A percentile compares a stretch with the other conserved stretches of the same genome.
Conservation (phyloP, 2,888 invertebrate genomes). For the Cataglyphis livida region DNA sequence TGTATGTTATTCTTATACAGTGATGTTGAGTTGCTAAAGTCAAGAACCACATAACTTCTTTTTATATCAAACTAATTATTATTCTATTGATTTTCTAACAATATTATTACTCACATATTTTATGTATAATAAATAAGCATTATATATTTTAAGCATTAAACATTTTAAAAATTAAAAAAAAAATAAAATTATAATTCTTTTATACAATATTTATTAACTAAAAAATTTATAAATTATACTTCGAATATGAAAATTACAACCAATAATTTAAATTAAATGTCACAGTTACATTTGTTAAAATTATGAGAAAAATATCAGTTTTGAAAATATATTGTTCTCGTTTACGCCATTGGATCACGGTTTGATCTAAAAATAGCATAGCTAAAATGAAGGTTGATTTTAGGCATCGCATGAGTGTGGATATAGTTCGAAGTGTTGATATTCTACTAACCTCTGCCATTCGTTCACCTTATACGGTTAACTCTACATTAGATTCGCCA, state of each 20-base stretch:
- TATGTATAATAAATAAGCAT: not conserved
- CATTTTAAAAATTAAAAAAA: not conserved
- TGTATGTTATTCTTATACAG: constrained; percentile 76
- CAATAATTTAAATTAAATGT: not conserved
- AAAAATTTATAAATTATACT: not conserved
- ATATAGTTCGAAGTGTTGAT: constrained; percentile 74
- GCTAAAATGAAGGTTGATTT: constrained; percentile 45
- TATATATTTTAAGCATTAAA: not conserved
- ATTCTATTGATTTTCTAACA: not conserved
- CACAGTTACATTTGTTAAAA: not conserved
- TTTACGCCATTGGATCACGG: constrained; percentile 56
- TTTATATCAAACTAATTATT: not conserved
- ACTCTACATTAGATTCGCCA: constrained; percentile 44
- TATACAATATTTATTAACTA: not conserved
- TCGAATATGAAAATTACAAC: not conserved
- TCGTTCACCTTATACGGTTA: constrained; percentile 21
- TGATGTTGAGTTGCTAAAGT: constrained; percentile 59
- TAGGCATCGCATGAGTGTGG: constrained; percentile 62
- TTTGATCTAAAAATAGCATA: constrained; percentile 46
- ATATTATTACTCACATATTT: not conserved
- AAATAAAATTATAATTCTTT: not conserved
- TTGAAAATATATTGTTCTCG: constrained; percentile 32
- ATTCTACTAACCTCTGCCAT: constrained; percentile 62
- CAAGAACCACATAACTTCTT: not conserved
- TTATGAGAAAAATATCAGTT: not conserved